Conservation (phyloP, 2,888 invertebrate species). For the Xanthorhoe spadicearia region DNA sequence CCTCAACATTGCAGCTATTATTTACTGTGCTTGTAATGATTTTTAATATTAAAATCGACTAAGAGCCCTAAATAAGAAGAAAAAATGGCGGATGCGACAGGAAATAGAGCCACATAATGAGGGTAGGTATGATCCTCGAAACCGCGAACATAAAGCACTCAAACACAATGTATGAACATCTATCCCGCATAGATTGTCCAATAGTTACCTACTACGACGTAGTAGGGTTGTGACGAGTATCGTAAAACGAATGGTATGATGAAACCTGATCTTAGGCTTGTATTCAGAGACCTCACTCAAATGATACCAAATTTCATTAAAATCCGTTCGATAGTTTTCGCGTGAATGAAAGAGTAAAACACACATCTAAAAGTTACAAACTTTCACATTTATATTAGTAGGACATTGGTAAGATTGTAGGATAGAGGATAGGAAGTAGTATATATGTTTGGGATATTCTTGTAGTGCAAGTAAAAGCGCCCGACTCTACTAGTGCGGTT, state of each 20-base stretch:
- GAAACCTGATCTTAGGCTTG: too few relatives aligned
- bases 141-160: neutral
- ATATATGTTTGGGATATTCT: too few relatives aligned
- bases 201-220: neutral
- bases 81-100: neutral
- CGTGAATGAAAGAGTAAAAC: too few relatives aligned
- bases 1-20: too few relatives aligned
- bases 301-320: too few relatives aligned
- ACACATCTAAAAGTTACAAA: too few relatives aligned
- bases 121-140: neutral
- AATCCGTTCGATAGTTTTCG: too few relatives aligned
- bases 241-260: neutral
- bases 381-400: too few relatives aligned
- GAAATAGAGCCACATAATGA: neutral
- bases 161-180: conserved; percentile 7
- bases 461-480: neutral
- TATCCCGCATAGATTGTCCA: conserved; percentile 1
- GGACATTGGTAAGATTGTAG: too few relatives aligned
- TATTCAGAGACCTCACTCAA: too few relatives aligned
- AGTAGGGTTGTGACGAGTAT: neutral
- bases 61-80: neutral
- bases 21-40: neutral
- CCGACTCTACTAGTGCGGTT: conserved; percentile 20
- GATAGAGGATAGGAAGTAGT: too few relatives aligned
- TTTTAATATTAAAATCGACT: neutral